phyloP scores from a whole-genome alignment of 1,140 invertebrate genomes.

The Limonius californicus region DNA sequence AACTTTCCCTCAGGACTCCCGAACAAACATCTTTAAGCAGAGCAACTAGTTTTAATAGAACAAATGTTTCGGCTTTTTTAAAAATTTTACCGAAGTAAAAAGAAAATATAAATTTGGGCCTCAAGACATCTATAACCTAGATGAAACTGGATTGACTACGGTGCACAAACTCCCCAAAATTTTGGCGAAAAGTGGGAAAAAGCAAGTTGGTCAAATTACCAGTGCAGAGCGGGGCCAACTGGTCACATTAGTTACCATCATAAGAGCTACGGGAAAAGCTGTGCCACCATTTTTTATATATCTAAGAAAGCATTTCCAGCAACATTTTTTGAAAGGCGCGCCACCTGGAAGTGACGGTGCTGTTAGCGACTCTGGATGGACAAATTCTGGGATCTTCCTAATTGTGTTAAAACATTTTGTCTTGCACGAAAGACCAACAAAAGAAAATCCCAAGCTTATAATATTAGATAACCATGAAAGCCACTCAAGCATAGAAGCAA shows the following conservation, averaged over 20 bases:
- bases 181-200: slow-evolving; percentile 23
- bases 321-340: not conserved
- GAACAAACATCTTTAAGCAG: slow-evolving; percentile 6
- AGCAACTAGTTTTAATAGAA: not conserved
- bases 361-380: slow-evolving; percentile 47
- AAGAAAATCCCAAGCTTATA: slow-evolving; percentile 19
- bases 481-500: not conserved
- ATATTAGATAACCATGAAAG: slow-evolving; percentile 14
- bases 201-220: slow-evolving; percentile 25
- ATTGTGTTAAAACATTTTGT: slow-evolving; percentile 44
- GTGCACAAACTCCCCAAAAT: slow-evolving; percentile 25
- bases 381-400: slow-evolving; percentile 43
- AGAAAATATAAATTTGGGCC: not conserved
- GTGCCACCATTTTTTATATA: slow-evolving; percentile 44
- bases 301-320: slow-evolving; percentile 24
- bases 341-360: not conserved
- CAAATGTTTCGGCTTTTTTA: not conserved
- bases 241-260: slow-evolving; percentile 39
- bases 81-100: not conserved
- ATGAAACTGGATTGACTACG: slow-evolving; percentile 29
- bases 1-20: not conserved
- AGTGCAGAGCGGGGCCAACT: slow-evolving; percentile 26
- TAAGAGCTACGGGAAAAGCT: slow-evolving; percentile 40
- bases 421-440: slow-evolving; percentile 27
- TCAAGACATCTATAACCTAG: slow-evolving; percentile 28